Conservation (phyloP, 2,797 vertebrate species). For the Cercopithecus hamlyni region DNA sequence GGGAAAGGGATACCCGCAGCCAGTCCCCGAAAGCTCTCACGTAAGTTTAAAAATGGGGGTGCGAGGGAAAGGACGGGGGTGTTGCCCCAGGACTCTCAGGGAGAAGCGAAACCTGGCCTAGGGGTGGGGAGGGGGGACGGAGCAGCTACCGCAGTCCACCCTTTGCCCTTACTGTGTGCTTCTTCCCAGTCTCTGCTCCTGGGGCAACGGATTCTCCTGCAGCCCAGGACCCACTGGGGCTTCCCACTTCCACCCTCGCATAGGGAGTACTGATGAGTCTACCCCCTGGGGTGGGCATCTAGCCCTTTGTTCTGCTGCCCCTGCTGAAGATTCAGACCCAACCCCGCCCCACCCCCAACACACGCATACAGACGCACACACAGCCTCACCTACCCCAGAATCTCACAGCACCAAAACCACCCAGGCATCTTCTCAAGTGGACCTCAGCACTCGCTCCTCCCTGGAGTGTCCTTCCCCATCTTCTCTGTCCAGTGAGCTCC, state of each 20-base stretch:
- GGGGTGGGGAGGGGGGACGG: not conserved
- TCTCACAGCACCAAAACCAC: not conserved
- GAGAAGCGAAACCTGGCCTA: not conserved
- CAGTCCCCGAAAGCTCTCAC: not conserved
- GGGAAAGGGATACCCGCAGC: not conserved
- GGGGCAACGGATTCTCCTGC: not conserved
- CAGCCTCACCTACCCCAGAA: not conserved
- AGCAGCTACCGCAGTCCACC: not conserved
- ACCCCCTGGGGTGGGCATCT: not conserved
- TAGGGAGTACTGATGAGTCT: not conserved
- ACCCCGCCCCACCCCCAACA: too few relatives aligned
- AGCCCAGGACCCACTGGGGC: not conserved
- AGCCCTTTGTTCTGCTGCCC: not conserved
- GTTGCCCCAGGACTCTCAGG: not conserved
- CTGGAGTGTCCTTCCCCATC: too few relatives aligned
- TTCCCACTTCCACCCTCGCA: too few relatives aligned
- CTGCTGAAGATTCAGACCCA: not conserved
- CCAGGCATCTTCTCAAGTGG: not conserved
- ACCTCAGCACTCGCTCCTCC: not conserved
- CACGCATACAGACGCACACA: not conserved
- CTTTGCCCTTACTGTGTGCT: not conserved
- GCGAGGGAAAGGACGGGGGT: not conserved
- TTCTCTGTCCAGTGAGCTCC: not conserved
- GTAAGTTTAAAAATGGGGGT: not conserved
- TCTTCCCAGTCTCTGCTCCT: not conserved